Evolutionary conservation across 2,888 invertebrate genomes (phyloP), one percentile per base, ranked within the genome.

Genomic region (Calameuta idolon): DNA sequence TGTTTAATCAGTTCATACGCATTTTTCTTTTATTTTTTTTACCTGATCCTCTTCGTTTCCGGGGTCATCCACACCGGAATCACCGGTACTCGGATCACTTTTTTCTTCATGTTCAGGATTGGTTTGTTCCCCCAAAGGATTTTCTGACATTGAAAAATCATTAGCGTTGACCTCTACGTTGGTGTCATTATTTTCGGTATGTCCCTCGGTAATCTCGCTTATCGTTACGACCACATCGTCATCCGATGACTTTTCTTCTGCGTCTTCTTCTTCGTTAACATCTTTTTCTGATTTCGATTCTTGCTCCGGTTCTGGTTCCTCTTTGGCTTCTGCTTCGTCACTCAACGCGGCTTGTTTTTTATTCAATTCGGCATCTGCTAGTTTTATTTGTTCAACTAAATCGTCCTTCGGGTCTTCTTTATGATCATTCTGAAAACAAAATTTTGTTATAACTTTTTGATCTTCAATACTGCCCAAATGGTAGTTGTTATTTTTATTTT

Each of bases 61-160:
- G 78, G 93, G 93, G 85, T 94, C 94, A 82, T 93, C 94, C 82
- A 94, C 93, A 79, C 94, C 90, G 23, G 91, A 91, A 68, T 89
- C 90, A 3, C 89, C 91, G 78, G 90, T 92, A 34, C 93, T 92
- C 78, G 92, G 91, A 80, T 93, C 92, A 75, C 85, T 87, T 79
- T 86, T 84, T 75, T 88, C 87, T 76, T 79, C 89, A 34, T 85
- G 81, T 30, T 79, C 81, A 75, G 78, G 78, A 37, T 84, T 82
- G 76, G 80, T 81, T 79, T 84, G 81, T 55, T 84, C 83, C 55
- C 80, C 76, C 12, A 79, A 78, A 79, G 79, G 78, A 75, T 81
- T 80, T 33, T 80, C 76, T 75, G 75, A 76, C 31, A 77, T 69
- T 73, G 68, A 74, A 34, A 79, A 76, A 69, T 74, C 78, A 75